Conservation (phyloP, 2,113 vertebrate genomes). For the Alligator mississippiensis region DNA sequence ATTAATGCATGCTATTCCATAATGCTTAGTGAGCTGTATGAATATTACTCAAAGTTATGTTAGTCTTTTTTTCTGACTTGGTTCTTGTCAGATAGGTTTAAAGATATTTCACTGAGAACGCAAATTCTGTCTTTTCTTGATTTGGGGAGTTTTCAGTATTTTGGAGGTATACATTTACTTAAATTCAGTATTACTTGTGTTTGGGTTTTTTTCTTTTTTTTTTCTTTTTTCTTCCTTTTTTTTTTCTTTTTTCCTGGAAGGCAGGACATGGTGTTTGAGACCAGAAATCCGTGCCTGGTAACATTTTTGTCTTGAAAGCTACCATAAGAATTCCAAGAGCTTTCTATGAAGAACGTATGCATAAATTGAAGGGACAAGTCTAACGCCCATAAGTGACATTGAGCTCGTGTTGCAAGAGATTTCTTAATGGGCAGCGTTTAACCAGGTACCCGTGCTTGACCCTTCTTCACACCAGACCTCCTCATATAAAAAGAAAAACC, state of each 20-base stretch:
- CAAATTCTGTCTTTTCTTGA: constrained; percentile 82
- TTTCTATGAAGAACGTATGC: constrained; percentile 62
- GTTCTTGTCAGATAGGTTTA: constrained; percentile 87
- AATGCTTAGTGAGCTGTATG: constrained; percentile 93
- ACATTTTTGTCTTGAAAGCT: constrained; percentile 74
- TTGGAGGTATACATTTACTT: constrained; percentile 86
- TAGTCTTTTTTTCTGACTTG: constrained; percentile 85
- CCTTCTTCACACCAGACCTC: constrained; percentile 82
- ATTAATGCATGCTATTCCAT: constrained; percentile 98
- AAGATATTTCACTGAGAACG: constrained; percentile 87
- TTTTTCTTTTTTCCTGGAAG: constrained; percentile 64
- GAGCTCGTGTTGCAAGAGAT: constrained; percentile 34
- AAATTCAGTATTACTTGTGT: constrained; percentile 88
- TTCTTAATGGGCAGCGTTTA: constrained; percentile 72
- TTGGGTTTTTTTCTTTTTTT: constrained; percentile 73
- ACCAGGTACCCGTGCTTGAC: constrained; percentile 82
- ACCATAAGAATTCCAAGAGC: constrained; percentile 75
- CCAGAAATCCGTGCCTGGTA: constrained; percentile 80
- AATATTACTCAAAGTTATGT: constrained; percentile 90
- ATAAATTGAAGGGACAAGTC: constrained; percentile 53
- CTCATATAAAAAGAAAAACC: constrained; percentile 72
- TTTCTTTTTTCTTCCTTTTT: constrained; percentile 52
- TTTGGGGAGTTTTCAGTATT: constrained; percentile 87
- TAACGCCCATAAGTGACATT: constrained; percentile 53
- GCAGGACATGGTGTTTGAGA: constrained; percentile 82